Evolutionary conservation across 2,797 vertebrate species (phyloP).

Genomic region (Natrix natrix): DNA sequence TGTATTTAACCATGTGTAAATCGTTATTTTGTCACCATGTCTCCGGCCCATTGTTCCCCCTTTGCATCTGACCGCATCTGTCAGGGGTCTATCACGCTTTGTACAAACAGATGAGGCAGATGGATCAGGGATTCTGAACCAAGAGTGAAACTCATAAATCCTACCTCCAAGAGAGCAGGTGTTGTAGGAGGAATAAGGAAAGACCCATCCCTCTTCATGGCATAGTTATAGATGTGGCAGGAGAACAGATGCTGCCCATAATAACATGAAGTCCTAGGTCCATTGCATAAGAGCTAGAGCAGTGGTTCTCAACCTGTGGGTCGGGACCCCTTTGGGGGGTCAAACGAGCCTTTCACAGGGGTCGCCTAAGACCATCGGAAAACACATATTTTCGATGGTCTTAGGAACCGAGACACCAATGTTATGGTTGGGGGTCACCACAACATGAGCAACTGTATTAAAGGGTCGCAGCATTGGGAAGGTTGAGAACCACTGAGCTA

Average conservation of each 20-base stretch:
- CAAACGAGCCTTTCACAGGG: too few species aligned
- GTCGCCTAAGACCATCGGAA: too few species aligned
- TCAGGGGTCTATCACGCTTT: neutral
- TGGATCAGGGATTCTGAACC: constrained; percentile 26
- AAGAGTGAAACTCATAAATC: constrained; percentile 41
- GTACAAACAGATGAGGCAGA: neutral
- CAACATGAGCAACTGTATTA: too few species aligned
- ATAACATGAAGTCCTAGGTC: neutral
- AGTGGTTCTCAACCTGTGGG: too few species aligned
- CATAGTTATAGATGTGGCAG: neutral
- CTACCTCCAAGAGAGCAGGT: constrained; percentile 45
- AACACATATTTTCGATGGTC: too few species aligned
- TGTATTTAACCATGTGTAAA: constrained; percentile 16
- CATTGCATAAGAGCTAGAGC: neutral
- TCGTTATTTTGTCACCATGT: rapidly evolving
- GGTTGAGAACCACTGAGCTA: too few species aligned
- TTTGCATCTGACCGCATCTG: constrained; percentile 53
- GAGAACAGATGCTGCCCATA: neutral
- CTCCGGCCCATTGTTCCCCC: constrained; percentile 31
- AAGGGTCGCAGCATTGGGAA: too few species aligned
- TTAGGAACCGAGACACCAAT: too few species aligned
- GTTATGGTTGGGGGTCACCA: too few species aligned
- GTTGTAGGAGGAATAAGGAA: constrained; percentile 17
- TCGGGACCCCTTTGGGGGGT: too few species aligned
- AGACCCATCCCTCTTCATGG: too few species aligned